phyloP scores from a whole-genome alignment of 2,888 invertebrate genomes.

The Brachypalpus laphriformis region DNA sequence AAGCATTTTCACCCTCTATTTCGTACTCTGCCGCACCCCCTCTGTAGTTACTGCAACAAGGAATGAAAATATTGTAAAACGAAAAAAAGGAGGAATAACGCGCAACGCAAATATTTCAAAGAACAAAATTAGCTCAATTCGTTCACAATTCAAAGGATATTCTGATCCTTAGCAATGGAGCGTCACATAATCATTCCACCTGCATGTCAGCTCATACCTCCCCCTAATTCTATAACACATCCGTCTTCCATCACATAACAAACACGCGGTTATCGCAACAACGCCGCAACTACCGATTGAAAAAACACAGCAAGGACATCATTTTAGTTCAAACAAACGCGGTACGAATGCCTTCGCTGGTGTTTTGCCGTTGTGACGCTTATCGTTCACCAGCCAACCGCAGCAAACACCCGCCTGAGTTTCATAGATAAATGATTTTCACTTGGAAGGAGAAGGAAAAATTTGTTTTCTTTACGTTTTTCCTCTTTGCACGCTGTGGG shows the following conservation, averaged over 20 bases:
- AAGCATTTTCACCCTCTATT: background rate
- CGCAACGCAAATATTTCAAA: constrained; percentile 23
- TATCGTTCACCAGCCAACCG: constrained; percentile 54
- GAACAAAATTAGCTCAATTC: constrained; percentile 70
- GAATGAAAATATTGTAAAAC: background rate
- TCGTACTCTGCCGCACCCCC: background rate
- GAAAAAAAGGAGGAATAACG: background rate
- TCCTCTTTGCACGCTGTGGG: background rate
- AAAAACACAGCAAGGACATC: constrained; percentile 15
- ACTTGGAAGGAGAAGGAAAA: constrained; percentile 5
- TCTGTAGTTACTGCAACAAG: background rate
- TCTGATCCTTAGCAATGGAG: constrained; percentile 53
- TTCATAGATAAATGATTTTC: constrained; percentile 57
- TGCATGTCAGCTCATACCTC: constrained; percentile 8
- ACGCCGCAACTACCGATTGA: constrained; percentile 1
- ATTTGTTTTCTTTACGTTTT: constrained; percentile 38
- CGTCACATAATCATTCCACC: constrained; percentile 32
- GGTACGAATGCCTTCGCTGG: background rate
- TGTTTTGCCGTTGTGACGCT: constrained; percentile 26
- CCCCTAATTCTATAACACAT: constrained; percentile 1
- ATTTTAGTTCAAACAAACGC: too few relatives aligned
- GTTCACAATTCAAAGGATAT: constrained; percentile 64
- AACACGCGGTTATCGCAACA: constrained; percentile 7
- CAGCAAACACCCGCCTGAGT: constrained; percentile 37
- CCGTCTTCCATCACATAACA: constrained; percentile 23